These are phyloP conservation scores for Mystacornis crossleyi DNA, from an alignment of 2,113 vertebrate genomes.

Conservation along the genomic window DNA sequence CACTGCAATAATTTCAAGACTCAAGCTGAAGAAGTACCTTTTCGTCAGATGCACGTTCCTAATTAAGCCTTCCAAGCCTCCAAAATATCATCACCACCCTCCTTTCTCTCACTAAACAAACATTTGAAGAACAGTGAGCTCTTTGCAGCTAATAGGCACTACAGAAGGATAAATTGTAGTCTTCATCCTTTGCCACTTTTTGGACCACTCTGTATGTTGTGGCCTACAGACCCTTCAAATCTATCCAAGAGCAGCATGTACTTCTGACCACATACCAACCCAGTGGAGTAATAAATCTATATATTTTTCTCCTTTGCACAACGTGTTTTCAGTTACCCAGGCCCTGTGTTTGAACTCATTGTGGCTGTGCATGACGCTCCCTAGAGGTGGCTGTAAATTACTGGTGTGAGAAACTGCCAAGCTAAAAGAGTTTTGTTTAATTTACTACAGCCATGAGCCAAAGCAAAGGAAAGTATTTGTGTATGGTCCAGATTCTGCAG, in stretches of 20 bases:
- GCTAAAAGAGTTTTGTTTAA: neutral
- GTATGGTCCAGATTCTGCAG: neutral
- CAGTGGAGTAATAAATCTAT: neutral
- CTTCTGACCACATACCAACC: neutral
- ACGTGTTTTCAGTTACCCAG: neutral
- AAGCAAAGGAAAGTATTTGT: neutral
- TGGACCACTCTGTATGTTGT: neutral
- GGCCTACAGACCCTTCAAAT: neutral
- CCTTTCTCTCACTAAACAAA: neutral
- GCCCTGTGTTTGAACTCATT: neutral
- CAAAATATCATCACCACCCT: neutral
- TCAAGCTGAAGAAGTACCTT: neutral
- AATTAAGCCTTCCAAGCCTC: neutral
- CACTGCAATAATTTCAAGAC: neutral
- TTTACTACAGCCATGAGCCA: neutral
- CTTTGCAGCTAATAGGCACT: neutral
- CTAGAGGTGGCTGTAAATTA: neutral
- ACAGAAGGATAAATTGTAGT: neutral
- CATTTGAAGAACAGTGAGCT: neutral
- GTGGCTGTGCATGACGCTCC: neutral
- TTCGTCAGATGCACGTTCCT: neutral
- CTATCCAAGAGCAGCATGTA: rapidly evolving
- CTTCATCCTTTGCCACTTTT: neutral
- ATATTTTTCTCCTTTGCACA: neutral
- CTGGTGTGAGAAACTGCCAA: neutral